A percentile compares a stretch with the other conserved stretches of the same genome.
These are phyloP conservation scores for Mus pahari DNA, from an alignment of 2,113 vertebrate genomes.

Conservation along the genomic window DNA sequence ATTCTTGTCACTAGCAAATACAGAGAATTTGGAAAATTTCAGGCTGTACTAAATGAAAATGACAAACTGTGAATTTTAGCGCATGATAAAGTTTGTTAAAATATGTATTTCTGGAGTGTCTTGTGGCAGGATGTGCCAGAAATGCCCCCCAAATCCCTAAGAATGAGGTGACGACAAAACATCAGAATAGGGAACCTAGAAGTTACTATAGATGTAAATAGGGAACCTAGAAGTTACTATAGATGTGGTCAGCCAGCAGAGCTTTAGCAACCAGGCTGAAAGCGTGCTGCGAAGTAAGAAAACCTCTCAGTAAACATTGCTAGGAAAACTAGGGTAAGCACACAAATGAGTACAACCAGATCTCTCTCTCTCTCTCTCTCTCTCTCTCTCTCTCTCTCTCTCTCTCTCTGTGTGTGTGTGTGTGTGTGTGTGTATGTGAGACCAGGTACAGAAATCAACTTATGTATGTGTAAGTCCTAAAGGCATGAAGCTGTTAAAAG, in stretches of 20 bases:
- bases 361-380: no score
- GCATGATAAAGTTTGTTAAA: background rate
- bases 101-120: background rate
- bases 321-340: background rate
- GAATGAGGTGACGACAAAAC: background rate
- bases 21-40: background rate
- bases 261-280: no score
- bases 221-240: background rate
- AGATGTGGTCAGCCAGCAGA: background rate
- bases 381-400: no score
- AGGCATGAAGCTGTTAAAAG: background rate
- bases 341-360: background rate
- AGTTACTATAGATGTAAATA: no score
- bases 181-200: background rate
- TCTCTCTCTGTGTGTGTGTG: no score
- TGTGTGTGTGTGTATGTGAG: no score
- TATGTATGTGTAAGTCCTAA: background rate
- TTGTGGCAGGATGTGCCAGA: slow-evolving; percentile 5
- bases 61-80: slow-evolving; percentile 36
- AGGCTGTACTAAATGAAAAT: background rate
- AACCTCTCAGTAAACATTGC: background rate
- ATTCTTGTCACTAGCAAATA: background rate
- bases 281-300: background rate
- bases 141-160: background rate
- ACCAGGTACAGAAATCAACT: background rate